phyloP scores from a whole-genome alignment of 2,888 invertebrate genomes.

The Drosophila tanythrix region DNA sequence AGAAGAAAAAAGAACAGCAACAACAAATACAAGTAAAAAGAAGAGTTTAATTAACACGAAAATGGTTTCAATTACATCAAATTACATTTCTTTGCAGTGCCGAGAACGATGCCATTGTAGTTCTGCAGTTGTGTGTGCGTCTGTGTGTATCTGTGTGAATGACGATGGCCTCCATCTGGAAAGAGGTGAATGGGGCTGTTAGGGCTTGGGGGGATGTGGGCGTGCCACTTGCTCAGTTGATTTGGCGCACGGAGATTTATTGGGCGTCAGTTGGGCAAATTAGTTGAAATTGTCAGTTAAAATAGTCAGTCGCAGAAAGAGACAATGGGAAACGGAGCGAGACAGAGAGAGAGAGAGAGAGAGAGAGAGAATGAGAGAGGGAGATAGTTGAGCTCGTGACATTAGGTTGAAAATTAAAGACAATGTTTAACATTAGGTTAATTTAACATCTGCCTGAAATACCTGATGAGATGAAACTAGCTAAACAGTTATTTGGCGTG shows the following conservation, averaged over 20 bases:
- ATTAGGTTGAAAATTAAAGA: constrained; percentile 13
- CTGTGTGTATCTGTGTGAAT: constrained; percentile 21
- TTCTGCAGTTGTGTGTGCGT: constrained; percentile 39
- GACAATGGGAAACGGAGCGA: neutral
- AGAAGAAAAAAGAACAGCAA: constrained; percentile 1
- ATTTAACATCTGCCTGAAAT: neutral
- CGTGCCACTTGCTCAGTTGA: constrained; percentile 68
- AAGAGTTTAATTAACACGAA: constrained; percentile 81
- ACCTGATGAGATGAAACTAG: neutral
- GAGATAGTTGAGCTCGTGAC: constrained; percentile 14
- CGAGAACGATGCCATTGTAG: constrained; percentile 65
- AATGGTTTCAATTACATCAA: constrained; percentile 80
- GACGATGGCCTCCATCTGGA: constrained; percentile 4
- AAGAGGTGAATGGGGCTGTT: neutral
- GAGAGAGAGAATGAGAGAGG: neutral
- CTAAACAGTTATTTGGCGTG: constrained; percentile 3
- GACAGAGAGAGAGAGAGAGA: neutral
- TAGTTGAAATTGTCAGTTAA: constrained; percentile 80
- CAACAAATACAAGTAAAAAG: constrained; percentile 40
- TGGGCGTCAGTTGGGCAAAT: constrained; percentile 78
- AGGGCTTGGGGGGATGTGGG: constrained; percentile 26
- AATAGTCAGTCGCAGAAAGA: constrained; percentile 34
- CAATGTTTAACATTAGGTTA: neutral
- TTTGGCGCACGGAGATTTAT: constrained; percentile 78
- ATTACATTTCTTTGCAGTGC: constrained; percentile 76